A percentile compares a stretch with the other conserved stretches of the same genome.
These are phyloP conservation scores for Pandion haliaetus DNA, from an alignment of 2,113 vertebrate species.

Conservation along the genomic window DNA sequence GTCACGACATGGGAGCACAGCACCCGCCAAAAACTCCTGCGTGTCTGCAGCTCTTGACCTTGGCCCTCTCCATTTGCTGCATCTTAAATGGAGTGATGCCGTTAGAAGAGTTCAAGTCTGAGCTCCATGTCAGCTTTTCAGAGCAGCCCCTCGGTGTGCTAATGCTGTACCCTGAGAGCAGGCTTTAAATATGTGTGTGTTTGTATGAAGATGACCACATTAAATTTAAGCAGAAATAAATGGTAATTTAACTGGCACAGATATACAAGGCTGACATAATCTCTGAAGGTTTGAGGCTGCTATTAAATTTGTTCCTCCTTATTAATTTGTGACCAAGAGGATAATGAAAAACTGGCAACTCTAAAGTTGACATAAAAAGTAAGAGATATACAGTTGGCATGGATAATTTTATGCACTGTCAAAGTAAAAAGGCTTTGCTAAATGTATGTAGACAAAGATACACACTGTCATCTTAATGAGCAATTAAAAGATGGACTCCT, in stretches of 20 bases:
- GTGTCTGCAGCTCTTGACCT: neutral
- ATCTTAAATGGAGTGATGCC: neutral
- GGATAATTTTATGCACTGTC: slow-evolving; percentile 49
- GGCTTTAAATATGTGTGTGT: neutral
- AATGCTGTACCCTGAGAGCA: neutral
- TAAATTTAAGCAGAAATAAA: slow-evolving; percentile 37
- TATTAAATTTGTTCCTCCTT: slow-evolving; percentile 47
- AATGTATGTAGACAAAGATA: slow-evolving; percentile 7
- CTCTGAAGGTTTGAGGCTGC: slow-evolving; percentile 37
- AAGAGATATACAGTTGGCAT: neutral
- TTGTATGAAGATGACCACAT: slow-evolving; percentile 24
- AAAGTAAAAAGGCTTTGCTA: slow-evolving; percentile 38
- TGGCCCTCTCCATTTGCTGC: neutral
- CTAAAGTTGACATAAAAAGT: neutral
- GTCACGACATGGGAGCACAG: neutral
- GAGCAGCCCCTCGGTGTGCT: neutral
- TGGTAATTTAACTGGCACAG: neutral
- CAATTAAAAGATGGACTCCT: slow-evolving; percentile 46
- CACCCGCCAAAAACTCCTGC: neutral
- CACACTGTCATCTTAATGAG: slow-evolving; percentile 18
- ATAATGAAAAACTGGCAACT: slow-evolving; percentile 40
- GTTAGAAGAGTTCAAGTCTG: neutral
- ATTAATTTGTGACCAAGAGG: slow-evolving; percentile 46
- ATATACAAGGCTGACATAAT: slow-evolving; percentile 1
- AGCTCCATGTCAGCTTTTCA: neutral